Conservation (phyloP, 2,888 invertebrate genomes). For the Aphidoletes aphidimyza region DNA sequence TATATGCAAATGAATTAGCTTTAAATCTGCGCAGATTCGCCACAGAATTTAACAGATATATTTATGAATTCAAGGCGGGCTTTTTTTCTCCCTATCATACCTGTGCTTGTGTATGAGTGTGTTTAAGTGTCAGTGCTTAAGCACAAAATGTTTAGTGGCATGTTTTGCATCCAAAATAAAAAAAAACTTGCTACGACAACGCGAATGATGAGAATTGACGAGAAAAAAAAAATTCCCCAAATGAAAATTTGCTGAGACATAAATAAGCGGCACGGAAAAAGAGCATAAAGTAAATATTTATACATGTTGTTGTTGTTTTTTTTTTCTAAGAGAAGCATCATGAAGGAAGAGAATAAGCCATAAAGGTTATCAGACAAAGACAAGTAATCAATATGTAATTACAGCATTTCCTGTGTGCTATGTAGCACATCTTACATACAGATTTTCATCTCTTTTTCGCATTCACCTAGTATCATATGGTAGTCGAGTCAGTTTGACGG, state of each 20-base stretch:
- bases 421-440: background rate
- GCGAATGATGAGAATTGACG: background rate
- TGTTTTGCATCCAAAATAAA: too few relatives aligned
- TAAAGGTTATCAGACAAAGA: slow-evolving; percentile 37
- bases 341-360: background rate
- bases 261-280: background rate
- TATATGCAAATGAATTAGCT: slow-evolving; percentile 29
- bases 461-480: too few relatives aligned
- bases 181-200: too few relatives aligned
- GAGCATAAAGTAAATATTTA: slow-evolving; percentile 17
- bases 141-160: slow-evolving; percentile 12
- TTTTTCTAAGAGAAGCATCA: background rate
- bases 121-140: too few relatives aligned
- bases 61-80: background rate
- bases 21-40: background rate
- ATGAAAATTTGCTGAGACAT: background rate
- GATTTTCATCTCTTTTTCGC: too few relatives aligned
- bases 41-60: background rate
- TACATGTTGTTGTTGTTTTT: background rate
- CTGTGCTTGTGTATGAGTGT: too few relatives aligned
- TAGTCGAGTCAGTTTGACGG: too few relatives aligned
- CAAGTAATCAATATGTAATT: slow-evolving; percentile 36
- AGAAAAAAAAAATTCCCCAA: background rate
- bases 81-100: too few relatives aligned
- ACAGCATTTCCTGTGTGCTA: background rate